Conservation (phyloP, 1,140 invertebrate species). For the Procambarus clarkii region DNA sequence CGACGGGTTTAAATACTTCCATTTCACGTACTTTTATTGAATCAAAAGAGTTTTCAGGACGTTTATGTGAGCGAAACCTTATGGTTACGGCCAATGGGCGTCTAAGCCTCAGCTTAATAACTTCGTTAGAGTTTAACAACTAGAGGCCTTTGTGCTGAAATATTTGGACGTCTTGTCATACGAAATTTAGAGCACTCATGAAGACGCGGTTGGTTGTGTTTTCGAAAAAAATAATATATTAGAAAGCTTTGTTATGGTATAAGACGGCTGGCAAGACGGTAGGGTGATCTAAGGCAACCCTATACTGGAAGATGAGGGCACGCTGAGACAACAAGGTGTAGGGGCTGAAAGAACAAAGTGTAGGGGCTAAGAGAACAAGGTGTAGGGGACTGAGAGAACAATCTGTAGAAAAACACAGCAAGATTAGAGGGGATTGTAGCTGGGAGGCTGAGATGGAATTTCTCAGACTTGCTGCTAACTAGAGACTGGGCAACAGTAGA, state of each 20-base stretch:
- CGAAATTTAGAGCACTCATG: too few relatives aligned
- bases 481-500: background rate
- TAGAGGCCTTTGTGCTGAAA: background rate
- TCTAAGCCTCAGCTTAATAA: background rate
- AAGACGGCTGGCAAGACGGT: too few relatives aligned
- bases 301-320: too few relatives aligned
- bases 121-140: background rate
- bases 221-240: too few relatives aligned
- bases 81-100: background rate
- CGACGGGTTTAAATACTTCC: too few relatives aligned
- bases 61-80: background rate
- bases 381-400: background rate
- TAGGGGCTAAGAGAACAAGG: too few relatives aligned
- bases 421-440: background rate
- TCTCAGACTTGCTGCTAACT: background rate
- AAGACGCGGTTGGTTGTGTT: too few relatives aligned
- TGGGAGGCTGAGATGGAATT: background rate
- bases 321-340: too few relatives aligned
- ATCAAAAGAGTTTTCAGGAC: background rate
- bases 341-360: too few relatives aligned
- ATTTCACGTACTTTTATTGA: too few relatives aligned
- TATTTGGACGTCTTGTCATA: background rate
- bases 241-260: too few relatives aligned
- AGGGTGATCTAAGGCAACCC: too few relatives aligned
- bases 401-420: background rate